These are phyloP conservation scores for Melitaea athalia DNA, from an alignment of 2,888 invertebrate genomes.

Conservation along the genomic window DNA sequence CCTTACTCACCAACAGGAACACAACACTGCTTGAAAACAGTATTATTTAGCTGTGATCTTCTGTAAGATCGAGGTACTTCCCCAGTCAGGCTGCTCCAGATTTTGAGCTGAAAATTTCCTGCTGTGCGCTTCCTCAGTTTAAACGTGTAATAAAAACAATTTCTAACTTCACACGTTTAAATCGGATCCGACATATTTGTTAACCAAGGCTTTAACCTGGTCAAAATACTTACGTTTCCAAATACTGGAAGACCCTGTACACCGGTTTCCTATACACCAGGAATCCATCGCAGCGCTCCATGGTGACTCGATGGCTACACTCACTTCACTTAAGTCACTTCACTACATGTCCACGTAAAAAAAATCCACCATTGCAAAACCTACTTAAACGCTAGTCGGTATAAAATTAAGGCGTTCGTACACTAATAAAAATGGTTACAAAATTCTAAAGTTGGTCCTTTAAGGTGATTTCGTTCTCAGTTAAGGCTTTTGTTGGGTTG, in stretches of 20 bases:
- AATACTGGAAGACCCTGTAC: constrained; percentile 91
- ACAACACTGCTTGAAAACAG: too few species aligned
- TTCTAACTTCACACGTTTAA: too few species aligned
- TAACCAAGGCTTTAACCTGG: not conserved
- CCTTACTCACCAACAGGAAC: too few species aligned
- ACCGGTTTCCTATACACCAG: constrained; percentile 90
- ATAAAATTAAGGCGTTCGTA: constrained; percentile 72
- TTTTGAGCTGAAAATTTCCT: too few species aligned
- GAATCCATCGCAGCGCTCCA: constrained; percentile 90
- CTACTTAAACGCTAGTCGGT: constrained; percentile 52
- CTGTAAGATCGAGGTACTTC: too few species aligned
- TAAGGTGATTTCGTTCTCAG: constrained; percentile 62
- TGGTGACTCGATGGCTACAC: constrained; percentile 64
- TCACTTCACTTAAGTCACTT: constrained; percentile 36
- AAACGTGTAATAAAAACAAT: too few species aligned
- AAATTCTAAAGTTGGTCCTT: constrained; percentile 74
- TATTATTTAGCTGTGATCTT: too few species aligned
- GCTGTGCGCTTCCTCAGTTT: too few species aligned
- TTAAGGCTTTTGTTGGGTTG: constrained; percentile 70
- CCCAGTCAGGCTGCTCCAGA: too few species aligned
- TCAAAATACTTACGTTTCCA: constrained; percentile 87
- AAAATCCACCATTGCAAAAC: constrained; percentile 43
- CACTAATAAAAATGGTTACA: constrained; percentile 59
- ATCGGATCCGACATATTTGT: not conserved
- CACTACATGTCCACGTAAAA: constrained; percentile 42